Base-by-base conservation (phyloP, 2,113 vertebrate genomes). In the Platysternon megacephalum region DNA sequence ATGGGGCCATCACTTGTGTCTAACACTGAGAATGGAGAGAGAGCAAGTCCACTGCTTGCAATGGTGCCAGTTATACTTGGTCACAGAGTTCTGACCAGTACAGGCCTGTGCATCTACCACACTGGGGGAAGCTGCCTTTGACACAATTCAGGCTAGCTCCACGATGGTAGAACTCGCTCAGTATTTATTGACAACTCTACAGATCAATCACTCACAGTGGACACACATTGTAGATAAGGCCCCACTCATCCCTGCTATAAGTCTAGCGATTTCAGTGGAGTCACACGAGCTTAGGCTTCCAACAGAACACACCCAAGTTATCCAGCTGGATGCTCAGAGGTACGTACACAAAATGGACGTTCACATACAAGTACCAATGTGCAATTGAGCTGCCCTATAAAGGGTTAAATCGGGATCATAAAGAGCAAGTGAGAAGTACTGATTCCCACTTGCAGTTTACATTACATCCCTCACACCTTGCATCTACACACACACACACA, bases 181-280 rank as follows among this genome's bases (percentile, higher is more conserved):
- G 0, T 55, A 80, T 97, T 97, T 97, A 97, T 96, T 97, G 93
- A 95, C 53, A 84, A 95, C 39, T 74, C 55, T 5, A 74, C 53
- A 79, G 56, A 85, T 91, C 12, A 24, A 85, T 96, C 97, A 95
- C 90, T 96, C 96, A 95, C 90, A 95, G 94, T 89, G 85, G 91
- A 93, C 65, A 22, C n/a, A 39, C n/a, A 44, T 21, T 79, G 85
- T 72, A 39, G 4, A 0, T 92, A 95, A 97, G 95, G 96, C 96
- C 92, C 95, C 83, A 8, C 81, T 96, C 93, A 79, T 91, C 85
- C 48, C 80, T 28, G 10, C 68, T 14, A 52, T 0, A 32, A 91
- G 89, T 29, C 83, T 39, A 3, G 52, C 32, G 6, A 87, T 89
- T 94, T 44, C 21, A 1, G 5, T 7, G n/a, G 82, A 51, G 28